These are phyloP conservation scores for Sebastiscus albofasciatus DNA, from an alignment of 2,797 vertebrate genomes.

Conservation along the genomic window DNA sequence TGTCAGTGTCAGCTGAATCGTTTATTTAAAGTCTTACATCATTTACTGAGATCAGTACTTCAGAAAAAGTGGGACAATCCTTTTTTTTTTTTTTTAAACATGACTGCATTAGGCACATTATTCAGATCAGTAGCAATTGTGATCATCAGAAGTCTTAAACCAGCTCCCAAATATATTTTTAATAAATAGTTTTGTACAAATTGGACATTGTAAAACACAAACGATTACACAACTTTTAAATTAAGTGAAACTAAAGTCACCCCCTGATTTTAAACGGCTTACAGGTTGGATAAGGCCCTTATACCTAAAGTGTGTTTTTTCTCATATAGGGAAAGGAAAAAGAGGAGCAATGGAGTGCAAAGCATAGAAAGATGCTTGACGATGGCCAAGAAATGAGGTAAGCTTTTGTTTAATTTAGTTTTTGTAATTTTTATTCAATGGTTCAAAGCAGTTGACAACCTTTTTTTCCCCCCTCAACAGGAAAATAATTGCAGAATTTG, in stretches of 20 bases:
- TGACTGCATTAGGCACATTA: not conserved
- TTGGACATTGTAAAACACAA: not conserved
- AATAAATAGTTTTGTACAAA: not conserved
- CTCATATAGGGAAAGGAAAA: constrained; percentile 79
- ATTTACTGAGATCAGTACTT: not conserved
- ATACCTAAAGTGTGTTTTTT: not conserved
- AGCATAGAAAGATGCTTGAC: constrained; percentile 75
- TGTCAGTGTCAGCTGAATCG: not conserved
- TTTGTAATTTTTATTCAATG: not conserved
- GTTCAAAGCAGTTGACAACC: not conserved
- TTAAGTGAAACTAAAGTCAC: not conserved
- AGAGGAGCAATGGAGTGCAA: constrained; percentile 78
- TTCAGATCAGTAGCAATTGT: not conserved
- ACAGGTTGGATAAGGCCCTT: not conserved
- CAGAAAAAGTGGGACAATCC: not conserved
- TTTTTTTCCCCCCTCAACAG: constrained; percentile 66
- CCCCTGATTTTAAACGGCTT: not conserved
- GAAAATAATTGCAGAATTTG: constrained; percentile 89
- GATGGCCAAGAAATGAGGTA: constrained; percentile 91
- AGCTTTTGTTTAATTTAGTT: not conserved
- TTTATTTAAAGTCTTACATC: not conserved
- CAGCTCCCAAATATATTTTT: not conserved
- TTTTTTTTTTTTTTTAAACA: not conserved
- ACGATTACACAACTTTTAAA: too few species aligned
- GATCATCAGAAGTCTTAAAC: not conserved